phyloP scores from a whole-genome alignment of 2,797 vertebrate species.

The Squalus acanthias region DNA sequence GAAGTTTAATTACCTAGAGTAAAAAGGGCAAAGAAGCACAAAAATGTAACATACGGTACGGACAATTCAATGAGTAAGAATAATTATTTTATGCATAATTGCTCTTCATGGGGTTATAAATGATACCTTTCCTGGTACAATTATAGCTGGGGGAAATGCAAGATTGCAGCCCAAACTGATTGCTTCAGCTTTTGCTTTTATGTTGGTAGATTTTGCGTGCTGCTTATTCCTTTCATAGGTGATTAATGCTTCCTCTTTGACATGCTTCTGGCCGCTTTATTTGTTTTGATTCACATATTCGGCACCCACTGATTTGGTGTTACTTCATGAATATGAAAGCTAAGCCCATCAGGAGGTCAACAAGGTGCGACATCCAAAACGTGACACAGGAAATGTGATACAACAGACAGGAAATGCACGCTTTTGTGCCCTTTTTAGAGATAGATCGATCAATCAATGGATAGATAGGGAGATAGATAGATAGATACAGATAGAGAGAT shows the following conservation, averaged over 20 bases:
- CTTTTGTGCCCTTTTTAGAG: neutral
- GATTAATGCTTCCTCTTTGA: neutral
- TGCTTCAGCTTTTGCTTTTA: neutral
- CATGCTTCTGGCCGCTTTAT: neutral
- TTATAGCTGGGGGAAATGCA: neutral
- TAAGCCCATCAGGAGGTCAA: too few species aligned
- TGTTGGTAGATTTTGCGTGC: neutral
- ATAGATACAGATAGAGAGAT: neutral
- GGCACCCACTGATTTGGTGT: neutral
- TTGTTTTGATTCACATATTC: neutral
- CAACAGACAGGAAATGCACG: too few species aligned
- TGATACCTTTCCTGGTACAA: neutral
- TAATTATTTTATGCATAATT: neutral
- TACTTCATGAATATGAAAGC: neutral
- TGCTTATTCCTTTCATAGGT: neutral
- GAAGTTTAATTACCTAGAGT: neutral
- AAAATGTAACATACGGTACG: neutral
- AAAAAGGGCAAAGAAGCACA: neutral
- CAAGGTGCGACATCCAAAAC: too few species aligned
- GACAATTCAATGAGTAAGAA: neutral
- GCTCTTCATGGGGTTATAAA: neutral
- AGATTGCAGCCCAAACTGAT: neutral
- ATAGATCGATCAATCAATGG: neutral
- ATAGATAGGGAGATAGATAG: too few species aligned
- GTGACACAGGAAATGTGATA: neutral